Base-by-base conservation (phyloP, 2,888 invertebrate genomes). In the Therioaphis trifolii region DNA sequence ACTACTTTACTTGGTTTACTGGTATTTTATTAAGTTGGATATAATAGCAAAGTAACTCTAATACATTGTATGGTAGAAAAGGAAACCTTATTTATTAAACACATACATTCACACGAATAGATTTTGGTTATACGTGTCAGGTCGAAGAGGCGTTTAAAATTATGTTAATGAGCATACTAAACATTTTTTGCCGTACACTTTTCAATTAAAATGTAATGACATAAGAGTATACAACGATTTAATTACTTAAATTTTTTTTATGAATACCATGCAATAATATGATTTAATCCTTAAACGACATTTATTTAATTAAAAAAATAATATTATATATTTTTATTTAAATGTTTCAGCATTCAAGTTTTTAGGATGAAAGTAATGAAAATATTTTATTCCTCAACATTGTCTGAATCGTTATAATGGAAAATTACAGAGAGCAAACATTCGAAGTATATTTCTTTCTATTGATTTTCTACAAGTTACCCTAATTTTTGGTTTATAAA, bases 51-150 rank as follows among this genome's bases (percentile, higher is more conserved):
- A 68, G 40, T 15, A 76, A 76, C 29, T 76, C 29, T 14, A n/a
- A 24, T 35, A 72, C 29, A 71, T 49, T 58, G 35, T 40, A 40
- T 7, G 15, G 14, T 3, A 77, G 46, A 66, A 49, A 66, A 11
- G 9, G 49, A 77, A 77, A 49, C 76, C 76, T 77, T 77, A 77
- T 77, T 63, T 40, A 43, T 49, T 15, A 66, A 66, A 29, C 29
- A 29, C 46, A 21, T 49, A 66, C 5, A 61, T 63, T 29, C 15
- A 49, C 29, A 49, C 15, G 1, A 11, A 14, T 2, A 76, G 43
- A 29, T 61, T 29, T 76, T 14, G 46, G 76, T 49, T 63, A 46
- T 43, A 43, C 24, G 14, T n/a, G 21, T 46, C 49, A 77, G 18
- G 12, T 27, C 4, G 46, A 63, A 7, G 14, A 49, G 63, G 46